Evolutionary conservation across 2,113 vertebrate species (phyloP).

Genomic region (Baryphthengus martii): DNA sequence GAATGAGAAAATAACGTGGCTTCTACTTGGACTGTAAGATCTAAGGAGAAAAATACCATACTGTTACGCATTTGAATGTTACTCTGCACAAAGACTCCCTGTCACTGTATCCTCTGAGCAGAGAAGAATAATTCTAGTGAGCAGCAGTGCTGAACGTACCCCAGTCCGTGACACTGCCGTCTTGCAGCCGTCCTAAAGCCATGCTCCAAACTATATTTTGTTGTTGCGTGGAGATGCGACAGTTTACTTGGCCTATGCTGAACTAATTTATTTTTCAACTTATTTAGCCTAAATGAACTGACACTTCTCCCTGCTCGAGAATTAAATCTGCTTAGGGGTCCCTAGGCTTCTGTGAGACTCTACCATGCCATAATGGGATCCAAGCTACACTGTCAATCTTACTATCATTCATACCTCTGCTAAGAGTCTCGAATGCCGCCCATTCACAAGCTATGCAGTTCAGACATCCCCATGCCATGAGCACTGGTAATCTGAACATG

Average conservation of each 20-base stretch:
- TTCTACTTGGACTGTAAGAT: not conserved
- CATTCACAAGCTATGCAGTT: not conserved
- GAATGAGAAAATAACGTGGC: not conserved
- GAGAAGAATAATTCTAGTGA: not conserved
- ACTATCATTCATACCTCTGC: not conserved
- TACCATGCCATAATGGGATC: not conserved
- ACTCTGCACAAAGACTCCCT: not conserved
- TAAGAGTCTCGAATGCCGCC: not conserved
- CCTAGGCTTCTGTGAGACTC: not conserved
- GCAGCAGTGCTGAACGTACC: not conserved
- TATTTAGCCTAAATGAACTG: not conserved
- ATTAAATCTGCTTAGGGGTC: not conserved
- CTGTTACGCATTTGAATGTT: not conserved
- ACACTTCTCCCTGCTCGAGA: fast-evolving
- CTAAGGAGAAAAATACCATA: not conserved
- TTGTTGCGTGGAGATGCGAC: not conserved
- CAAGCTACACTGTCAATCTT: not conserved
- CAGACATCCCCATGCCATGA: fast-evolving
- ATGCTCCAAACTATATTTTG: not conserved
- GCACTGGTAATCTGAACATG: fast-evolving
- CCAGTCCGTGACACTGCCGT: not conserved
- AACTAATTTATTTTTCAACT: not conserved
- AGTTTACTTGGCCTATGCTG: not conserved
- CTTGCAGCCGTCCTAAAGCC: not conserved
- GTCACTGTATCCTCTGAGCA: not conserved